Evolutionary conservation across 2,113 vertebrate genomes (phyloP), one percentile per base, ranked within the genome.

Genomic region (Rallus limicola): DNA sequence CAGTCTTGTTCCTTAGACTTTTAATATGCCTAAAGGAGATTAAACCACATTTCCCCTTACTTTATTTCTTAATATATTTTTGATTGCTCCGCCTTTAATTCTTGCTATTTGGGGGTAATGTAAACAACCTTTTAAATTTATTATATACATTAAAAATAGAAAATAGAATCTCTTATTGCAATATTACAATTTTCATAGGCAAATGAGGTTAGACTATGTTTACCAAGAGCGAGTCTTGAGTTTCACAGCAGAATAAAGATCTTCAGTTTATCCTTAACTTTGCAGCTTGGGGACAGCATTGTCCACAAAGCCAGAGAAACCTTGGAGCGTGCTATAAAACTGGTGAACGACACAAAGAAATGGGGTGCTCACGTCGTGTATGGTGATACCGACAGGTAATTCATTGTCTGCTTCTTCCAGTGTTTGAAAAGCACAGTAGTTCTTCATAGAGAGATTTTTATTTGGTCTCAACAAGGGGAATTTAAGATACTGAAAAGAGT

Each of bases 231-330:
- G 42, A 24, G 7, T 52, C 33, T 28, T 75, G 25, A 24, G 34
- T 86, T 88, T 63, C 74, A 44, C 68, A 82, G 31, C 15, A 56
- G 23, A 82, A 72, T 86, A 58, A 75, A 64, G 12, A 75, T 91
- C 95, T 89, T 77, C 36, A 75, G 7, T 97, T 33, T 96, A 7
- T 95, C 95, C 96, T 59, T 72, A 60, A 78, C 29, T 75, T 92
- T 86, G 63, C 96, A 99, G 99, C 95, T 99, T 72, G 99, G 99
- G 15, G 99, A 99, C 92, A 99, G 99, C 95, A 99, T 99, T 96
- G 98, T 99, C 70, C 99, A 99, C 98, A 99, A 99, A 98, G 99
- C 99, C 96, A 98, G 99, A 97, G 99, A 99, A 97, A 99, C 99
- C 6, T 97, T 99, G 97, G 99, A 99, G 93, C 98, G 98, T 97